These are phyloP conservation scores for Drosophila mimetica DNA, from an alignment of 2,888 invertebrate genomes.

Conservation along the genomic window DNA sequence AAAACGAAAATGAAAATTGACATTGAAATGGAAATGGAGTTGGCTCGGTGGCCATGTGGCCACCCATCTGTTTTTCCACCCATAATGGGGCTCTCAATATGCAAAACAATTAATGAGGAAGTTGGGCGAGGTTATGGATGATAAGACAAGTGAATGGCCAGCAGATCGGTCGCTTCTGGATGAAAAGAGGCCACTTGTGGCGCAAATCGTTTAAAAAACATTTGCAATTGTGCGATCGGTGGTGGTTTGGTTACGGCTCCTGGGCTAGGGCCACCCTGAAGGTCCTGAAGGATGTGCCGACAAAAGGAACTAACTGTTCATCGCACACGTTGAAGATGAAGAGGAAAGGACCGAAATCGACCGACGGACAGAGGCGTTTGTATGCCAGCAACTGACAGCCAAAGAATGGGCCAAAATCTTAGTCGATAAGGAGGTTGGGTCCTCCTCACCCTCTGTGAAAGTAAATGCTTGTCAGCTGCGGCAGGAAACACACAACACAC, in stretches of 20 bases:
- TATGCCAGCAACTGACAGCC: constrained; percentile 67
- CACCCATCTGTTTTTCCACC: constrained; percentile 28
- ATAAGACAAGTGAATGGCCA: constrained; percentile 40
- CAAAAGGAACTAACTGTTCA: constrained; percentile 75
- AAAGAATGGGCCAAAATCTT: constrained; percentile 67
- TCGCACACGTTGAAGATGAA: constrained; percentile 76
- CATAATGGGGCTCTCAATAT: constrained; percentile 50
- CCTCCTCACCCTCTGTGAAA: constrained; percentile 59
- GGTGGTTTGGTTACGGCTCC: constrained; percentile 1
- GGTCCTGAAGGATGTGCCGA: constrained; percentile 69
- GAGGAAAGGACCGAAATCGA: constrained; percentile 39
- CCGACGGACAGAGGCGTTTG: constrained; percentile 58
- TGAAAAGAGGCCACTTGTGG: constrained; percentile 62
- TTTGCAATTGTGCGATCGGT: constrained; percentile 55
- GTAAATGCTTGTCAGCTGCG: constrained; percentile 79
- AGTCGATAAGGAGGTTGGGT: constrained; percentile 50
- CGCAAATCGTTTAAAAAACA: constrained; percentile 70
- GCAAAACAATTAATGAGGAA: constrained; percentile 51
- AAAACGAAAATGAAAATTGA: constrained; percentile 64
- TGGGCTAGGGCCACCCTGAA: constrained; percentile 72
- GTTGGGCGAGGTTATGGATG: constrained; percentile 66
- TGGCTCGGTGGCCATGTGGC: constrained; percentile 58
- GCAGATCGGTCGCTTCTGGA: constrained; percentile 9
- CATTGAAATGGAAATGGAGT: constrained; percentile 66
- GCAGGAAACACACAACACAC: constrained; percentile 65